phyloP scores from a whole-genome alignment of 1,140 invertebrate species.

The Bombus consobrinus region DNA sequence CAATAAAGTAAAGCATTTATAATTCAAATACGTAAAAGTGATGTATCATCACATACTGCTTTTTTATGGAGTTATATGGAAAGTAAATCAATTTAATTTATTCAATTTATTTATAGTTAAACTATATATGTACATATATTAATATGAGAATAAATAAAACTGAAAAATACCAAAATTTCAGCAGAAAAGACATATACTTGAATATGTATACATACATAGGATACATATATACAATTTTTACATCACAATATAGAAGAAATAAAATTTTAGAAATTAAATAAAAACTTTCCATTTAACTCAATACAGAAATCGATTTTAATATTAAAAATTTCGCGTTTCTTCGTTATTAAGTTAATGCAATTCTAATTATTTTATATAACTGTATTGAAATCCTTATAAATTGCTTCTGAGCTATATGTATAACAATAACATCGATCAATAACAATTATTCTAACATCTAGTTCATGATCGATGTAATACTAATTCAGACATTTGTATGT shows the following conservation, averaged over 20 bases:
- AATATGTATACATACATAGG: not conserved
- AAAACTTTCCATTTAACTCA: not conserved
- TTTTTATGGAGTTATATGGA: not conserved
- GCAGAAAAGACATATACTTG: not conserved
- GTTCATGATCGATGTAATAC: not conserved
- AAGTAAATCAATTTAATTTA: not conserved
- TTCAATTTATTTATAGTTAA: not conserved
- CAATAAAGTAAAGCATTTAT: not conserved
- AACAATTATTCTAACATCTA: slow-evolving; percentile 20
- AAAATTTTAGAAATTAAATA: not conserved
- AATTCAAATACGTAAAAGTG: not conserved
- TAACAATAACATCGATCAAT: slow-evolving; percentile 12
- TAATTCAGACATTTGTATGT: not conserved
- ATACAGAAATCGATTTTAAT: not conserved
- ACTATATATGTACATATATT: not conserved
- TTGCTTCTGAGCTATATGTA: not conserved
- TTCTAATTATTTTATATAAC: slow-evolving; percentile 7
- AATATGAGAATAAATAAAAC: not conserved
- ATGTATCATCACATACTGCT: not conserved
- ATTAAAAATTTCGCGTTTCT: not conserved
- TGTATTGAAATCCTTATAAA: slow-evolving; percentile 16
- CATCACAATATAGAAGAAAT: not conserved
- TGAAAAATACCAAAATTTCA: not conserved
- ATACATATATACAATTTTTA: not conserved
- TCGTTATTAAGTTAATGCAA: slow-evolving; percentile 4